phyloP scores from a whole-genome alignment of 2,888 invertebrate species.

The Tridacna gigas region DNA sequence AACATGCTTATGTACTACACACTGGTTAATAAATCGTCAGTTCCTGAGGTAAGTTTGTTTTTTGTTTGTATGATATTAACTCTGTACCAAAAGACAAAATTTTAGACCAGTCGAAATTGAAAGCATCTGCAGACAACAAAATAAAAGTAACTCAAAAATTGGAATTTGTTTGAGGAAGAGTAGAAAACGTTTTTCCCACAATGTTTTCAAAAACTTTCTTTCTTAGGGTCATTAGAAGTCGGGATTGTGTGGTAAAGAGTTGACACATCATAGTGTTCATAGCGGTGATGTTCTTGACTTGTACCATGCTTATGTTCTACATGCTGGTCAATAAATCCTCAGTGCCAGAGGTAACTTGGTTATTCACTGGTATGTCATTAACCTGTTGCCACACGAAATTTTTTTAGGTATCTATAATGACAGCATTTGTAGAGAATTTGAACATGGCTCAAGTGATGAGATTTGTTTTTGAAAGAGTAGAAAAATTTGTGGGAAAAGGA shows the following conservation, averaged over 20 bases:
- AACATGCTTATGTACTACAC: conserved; percentile 78
- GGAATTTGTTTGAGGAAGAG: too few relatives aligned
- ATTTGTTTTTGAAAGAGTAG: too few relatives aligned
- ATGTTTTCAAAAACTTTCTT: too few relatives aligned
- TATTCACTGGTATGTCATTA: background rate
- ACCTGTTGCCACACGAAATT: background rate
- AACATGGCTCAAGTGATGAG: too few relatives aligned
- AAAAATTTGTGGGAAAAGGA: too few relatives aligned
- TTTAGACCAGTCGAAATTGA: too few relatives aligned
- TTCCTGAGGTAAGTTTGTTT: conserved; percentile 43
- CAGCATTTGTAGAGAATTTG: too few relatives aligned
- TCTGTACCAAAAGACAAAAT: background rate
- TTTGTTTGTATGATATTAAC: background rate
- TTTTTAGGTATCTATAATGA: too few relatives aligned
- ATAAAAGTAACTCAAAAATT: too few relatives aligned
- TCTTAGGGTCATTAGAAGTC: too few relatives aligned
- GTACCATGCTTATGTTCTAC: conserved; percentile 79
- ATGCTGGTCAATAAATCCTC: conserved; percentile 66
- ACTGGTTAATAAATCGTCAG: conserved; percentile 62
- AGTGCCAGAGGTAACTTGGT: conserved; percentile 39
- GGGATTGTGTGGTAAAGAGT: too few relatives aligned
- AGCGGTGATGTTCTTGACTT: conserved; percentile 75
- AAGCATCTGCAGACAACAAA: too few relatives aligned
- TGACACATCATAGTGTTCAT: conserved; percentile 73
- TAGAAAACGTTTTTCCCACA: conserved; percentile 52